Evolutionary conservation across 2,797 vertebrate genomes (phyloP).

Genomic region (Lycodopsis pacificus): DNA sequence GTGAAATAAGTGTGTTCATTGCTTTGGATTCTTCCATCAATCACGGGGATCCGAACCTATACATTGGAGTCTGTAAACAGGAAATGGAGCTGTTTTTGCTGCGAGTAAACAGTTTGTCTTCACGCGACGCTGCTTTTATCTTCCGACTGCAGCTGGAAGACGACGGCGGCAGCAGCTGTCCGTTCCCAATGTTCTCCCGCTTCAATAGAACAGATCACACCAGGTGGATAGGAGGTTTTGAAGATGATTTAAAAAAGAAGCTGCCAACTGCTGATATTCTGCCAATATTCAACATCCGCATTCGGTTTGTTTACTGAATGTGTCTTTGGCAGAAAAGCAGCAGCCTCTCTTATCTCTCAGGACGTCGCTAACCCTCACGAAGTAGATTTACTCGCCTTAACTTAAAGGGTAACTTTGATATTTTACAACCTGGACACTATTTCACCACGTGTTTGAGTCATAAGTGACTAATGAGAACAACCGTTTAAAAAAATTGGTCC

Average conservation of each 20-base stretch:
- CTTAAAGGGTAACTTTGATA: neutral
- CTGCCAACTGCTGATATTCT: conserved; percentile 26
- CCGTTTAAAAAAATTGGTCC: too few species aligned
- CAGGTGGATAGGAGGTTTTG: conserved; percentile 5
- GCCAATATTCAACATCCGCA: conserved; percentile 25
- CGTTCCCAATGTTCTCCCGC: conserved; percentile 12
- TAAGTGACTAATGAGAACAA: too few species aligned
- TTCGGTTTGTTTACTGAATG: neutral
- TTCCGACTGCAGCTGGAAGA: conserved; percentile 42
- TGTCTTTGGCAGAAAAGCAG: neutral
- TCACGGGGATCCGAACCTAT: neutral
- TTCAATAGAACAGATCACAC: conserved; percentile 25
- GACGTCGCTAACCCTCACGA: neutral
- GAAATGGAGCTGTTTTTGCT: neutral
- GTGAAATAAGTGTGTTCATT: neutral
- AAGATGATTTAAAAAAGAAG: conserved; percentile 25
- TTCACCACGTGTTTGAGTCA: too few species aligned
- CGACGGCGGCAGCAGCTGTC: neutral
- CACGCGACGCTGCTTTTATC: conserved; percentile 21
- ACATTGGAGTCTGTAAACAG: neutral
- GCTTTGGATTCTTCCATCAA: neutral
- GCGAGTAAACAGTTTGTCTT: conserved; percentile 14
- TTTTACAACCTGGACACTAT: neutral
- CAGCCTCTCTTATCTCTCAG: neutral
- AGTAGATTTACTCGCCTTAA: neutral